phyloP scores from a whole-genome alignment of 2,113 vertebrate genomes.

The Vombatus ursinus region DNA sequence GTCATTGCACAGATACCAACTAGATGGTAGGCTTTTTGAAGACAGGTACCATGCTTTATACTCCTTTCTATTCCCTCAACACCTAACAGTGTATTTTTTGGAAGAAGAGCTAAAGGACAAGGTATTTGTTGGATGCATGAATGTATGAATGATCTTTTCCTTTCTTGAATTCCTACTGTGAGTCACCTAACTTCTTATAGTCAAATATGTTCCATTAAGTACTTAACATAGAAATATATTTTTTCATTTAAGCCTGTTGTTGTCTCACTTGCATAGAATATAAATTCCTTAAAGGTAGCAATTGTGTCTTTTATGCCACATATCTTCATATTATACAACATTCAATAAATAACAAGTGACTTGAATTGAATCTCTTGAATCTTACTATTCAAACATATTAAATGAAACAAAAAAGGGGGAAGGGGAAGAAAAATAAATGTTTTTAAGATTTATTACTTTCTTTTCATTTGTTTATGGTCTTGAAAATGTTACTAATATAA shows the following conservation, averaged over 20 bases:
- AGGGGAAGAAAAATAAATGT: neutral
- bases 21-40: neutral
- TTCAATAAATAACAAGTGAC: neutral
- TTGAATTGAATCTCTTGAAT: neutral
- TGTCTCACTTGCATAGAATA: no score
- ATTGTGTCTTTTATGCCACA: no score
- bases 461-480: conserved; percentile 38
- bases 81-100: neutral
- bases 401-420: neutral
- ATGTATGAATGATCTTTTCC: no score
- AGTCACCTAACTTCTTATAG: neutral
- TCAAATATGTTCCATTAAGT: neutral
- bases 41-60: neutral
- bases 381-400: conserved; percentile 22
- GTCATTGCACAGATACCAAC: neutral
- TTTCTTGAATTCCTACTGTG: neutral
- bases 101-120: neutral
- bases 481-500: conserved; percentile 55
- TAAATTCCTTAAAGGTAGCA: neutral
- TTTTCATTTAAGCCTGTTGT: neutral
- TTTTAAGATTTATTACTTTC: conserved; percentile 34
- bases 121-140: neutral
- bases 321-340: no score
- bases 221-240: neutral
- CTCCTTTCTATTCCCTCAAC: neutral